Evolutionary conservation across 1,140 invertebrate genomes (phyloP).

Genomic region (Caligus rogercresseyi): DNA sequence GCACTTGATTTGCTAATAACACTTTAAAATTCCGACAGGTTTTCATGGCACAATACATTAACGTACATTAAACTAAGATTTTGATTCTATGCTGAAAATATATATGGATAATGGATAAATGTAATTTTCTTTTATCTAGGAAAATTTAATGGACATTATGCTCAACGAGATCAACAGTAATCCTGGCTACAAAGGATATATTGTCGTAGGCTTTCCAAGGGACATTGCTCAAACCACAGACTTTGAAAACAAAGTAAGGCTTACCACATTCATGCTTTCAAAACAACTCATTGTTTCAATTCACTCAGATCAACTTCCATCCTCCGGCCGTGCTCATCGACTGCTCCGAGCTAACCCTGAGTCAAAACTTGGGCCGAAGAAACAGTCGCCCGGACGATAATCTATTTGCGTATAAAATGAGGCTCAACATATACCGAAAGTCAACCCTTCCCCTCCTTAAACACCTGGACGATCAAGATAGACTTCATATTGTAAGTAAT

Average conservation of each 20-base stretch:
- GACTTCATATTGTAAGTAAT: slow-evolving; percentile 55
- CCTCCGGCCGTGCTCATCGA: slow-evolving; percentile 58
- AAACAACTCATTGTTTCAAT: background rate
- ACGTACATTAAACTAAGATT: too few species aligned
- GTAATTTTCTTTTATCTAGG: too few species aligned
- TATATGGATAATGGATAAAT: too few species aligned
- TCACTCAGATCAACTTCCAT: slow-evolving; percentile 33
- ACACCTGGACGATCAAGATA: slow-evolving; percentile 51
- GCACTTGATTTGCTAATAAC: too few species aligned
- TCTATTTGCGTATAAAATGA: slow-evolving; percentile 54
- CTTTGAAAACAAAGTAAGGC: slow-evolving; percentile 58
- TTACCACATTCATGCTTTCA: background rate
- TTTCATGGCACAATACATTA: too few species aligned
- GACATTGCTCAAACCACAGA: slow-evolving; percentile 61
- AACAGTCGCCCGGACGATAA: slow-evolving; percentile 56
- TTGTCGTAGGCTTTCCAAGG: slow-evolving; percentile 75
- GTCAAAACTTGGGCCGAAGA: slow-evolving; percentile 32
- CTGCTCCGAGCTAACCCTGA: slow-evolving; percentile 64
- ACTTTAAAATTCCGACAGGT: too few species aligned
- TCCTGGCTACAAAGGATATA: slow-evolving; percentile 40
- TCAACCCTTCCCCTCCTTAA: slow-evolving; percentile 70
- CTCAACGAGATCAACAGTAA: background rate
- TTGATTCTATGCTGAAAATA: too few species aligned
- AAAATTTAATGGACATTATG: background rate
- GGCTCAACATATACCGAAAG: slow-evolving; percentile 64